Conservation (phyloP, 1,140 invertebrate genomes). For the Brachionus manjavacas region DNA sequence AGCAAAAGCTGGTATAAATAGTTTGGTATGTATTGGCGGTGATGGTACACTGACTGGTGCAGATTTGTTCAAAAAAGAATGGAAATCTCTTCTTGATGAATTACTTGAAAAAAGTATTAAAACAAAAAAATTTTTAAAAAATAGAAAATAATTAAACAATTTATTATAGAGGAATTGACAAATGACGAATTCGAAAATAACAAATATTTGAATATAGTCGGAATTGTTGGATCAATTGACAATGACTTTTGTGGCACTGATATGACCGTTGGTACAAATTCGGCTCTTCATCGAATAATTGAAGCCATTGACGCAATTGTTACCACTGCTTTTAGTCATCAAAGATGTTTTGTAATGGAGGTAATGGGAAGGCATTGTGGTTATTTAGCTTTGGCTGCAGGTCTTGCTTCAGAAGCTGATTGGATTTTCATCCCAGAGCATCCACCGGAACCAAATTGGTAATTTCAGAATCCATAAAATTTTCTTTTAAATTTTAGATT, state of each 20-base stretch:
- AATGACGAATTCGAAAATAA: slow-evolving; percentile 71
- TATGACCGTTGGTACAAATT: slow-evolving; percentile 99
- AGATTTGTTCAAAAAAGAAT: slow-evolving; percentile 84
- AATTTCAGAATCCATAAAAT: background rate
- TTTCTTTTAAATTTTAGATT: background rate
- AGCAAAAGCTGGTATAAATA: slow-evolving; percentile 78
- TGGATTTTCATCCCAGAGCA: slow-evolving; percentile 95
- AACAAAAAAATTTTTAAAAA: background rate
- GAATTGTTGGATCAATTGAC: slow-evolving; percentile 97
- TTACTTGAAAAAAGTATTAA: slow-evolving; percentile 62
- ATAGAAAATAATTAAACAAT: background rate
- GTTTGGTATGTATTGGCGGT: slow-evolving; percentile 95
- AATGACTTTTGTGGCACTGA: slow-evolving; percentile 99
- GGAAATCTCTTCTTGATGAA: slow-evolving; percentile 73
- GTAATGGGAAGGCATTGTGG: slow-evolving; percentile 99
- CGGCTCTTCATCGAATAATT: slow-evolving; percentile 92
- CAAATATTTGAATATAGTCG: slow-evolving; percentile 81
- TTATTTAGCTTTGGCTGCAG: slow-evolving; percentile 91
- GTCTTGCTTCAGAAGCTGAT: slow-evolving; percentile 61
- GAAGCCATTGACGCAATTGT: slow-evolving; percentile 96
- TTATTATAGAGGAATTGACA: slow-evolving; percentile 63
- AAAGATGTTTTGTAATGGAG: slow-evolving; percentile 98
- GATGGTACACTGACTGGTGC: slow-evolving; percentile 97
- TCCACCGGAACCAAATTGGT: slow-evolving; percentile 83
- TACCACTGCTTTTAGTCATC: slow-evolving; percentile 93